Percentiles rank a stretch among this genome's conserved stretches.
These are phyloP conservation scores for Macrosoma leucophasiata DNA, from an alignment of 2,888 invertebrate genomes.

Conservation along the genomic window DNA sequence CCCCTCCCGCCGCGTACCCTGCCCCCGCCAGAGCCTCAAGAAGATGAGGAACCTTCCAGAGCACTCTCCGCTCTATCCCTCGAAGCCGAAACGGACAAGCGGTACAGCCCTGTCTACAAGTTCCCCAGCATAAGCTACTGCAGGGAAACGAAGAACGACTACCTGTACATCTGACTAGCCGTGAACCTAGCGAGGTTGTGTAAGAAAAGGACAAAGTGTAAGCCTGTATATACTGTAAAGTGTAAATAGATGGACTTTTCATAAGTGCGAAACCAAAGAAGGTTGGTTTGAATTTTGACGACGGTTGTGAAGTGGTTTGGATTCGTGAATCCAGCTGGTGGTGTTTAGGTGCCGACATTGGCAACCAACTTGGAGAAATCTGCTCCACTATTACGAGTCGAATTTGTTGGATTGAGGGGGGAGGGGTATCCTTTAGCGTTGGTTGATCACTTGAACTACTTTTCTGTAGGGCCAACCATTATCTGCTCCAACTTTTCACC, in stretches of 20 bases:
- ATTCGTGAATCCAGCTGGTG: neutral
- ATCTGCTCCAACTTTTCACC: too few relatives aligned
- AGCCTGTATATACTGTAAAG: conserved; percentile 55
- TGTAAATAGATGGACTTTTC: conserved; percentile 46
- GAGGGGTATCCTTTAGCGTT: too few relatives aligned
- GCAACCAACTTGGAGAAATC: conserved; percentile 1
- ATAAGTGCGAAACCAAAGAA: conserved; percentile 65
- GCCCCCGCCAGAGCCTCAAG: conserved; percentile 35
- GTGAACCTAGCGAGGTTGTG: conserved; percentile 33
- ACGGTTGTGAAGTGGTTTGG: neutral
- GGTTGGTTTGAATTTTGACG: conserved; percentile 20
- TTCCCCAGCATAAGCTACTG: conserved; percentile 68
- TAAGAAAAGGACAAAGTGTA: conserved; percentile 48
- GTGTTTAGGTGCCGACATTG: too few relatives aligned
- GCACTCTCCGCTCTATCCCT: conserved; percentile 64
- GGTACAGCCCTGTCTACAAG: conserved; percentile 69
- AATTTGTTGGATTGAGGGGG: too few relatives aligned
- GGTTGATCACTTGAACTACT: too few relatives aligned
- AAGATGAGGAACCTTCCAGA: conserved; percentile 56
- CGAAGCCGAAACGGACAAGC: conserved; percentile 56
- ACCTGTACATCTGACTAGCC: conserved; percentile 65
- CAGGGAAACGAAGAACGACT: conserved; percentile 65
- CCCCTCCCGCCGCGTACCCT: conserved; percentile 80
- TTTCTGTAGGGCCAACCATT: too few relatives aligned
- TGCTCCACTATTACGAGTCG: conserved; percentile 9